phyloP scores from a whole-genome alignment of 1,140 invertebrate genomes.

The Acromyrmex heyeri region DNA sequence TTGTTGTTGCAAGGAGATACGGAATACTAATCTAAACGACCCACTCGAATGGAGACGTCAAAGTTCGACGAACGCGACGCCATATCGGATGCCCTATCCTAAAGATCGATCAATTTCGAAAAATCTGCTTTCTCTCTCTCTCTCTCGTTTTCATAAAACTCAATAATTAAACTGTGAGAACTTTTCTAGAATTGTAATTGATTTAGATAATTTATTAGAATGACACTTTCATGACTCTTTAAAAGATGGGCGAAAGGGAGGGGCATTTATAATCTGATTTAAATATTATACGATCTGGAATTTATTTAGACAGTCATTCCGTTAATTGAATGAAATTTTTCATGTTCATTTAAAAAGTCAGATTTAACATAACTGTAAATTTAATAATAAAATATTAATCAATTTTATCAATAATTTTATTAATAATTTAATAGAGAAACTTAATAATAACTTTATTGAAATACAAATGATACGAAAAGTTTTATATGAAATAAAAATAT shows the following conservation, averaged over 20 bases:
- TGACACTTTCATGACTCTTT: background rate
- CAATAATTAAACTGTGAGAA: background rate
- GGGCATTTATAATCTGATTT: background rate
- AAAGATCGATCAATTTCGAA: background rate
- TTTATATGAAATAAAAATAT: too few species aligned
- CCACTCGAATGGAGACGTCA: background rate
- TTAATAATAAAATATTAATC: too few species aligned
- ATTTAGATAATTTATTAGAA: background rate
- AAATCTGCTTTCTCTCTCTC: background rate
- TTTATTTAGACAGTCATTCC: background rate
- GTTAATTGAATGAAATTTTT: background rate
- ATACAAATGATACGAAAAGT: too few species aligned
- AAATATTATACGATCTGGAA: background rate
- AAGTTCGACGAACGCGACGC: background rate
- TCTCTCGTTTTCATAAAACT: background rate
- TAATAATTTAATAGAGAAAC: too few species aligned
- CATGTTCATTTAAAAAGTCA: too few species aligned
- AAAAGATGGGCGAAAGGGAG: too few species aligned
- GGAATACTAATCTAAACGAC: conserved; percentile 6
- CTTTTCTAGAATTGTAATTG: background rate
- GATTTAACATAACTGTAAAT: too few species aligned
- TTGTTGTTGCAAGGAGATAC: conserved; percentile 1
- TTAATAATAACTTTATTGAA: too few species aligned
- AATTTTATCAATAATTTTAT: too few species aligned
- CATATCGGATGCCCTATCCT: background rate